Base-by-base conservation (phyloP, 2,797 vertebrate genomes). In the Neoniphon sammara region DNA sequence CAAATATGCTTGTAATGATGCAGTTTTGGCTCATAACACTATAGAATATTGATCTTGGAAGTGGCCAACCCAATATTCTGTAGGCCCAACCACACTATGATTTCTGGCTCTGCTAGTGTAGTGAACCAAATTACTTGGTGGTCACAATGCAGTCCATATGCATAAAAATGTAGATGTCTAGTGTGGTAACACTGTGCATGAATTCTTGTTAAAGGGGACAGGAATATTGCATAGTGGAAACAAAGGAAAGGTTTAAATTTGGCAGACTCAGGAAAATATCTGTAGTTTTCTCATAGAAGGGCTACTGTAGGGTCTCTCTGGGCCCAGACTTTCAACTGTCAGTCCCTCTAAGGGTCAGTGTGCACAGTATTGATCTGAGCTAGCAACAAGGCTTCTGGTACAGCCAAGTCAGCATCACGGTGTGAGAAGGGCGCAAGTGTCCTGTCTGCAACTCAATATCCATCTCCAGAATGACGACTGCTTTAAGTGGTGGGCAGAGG, bases 401-500 rank as follows among this genome's bases (percentile, higher is more conserved):
- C 34, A 7, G 65, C 39, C 23, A 18, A 46, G 65, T 67, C 53
- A 67, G 65, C 65, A 57, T 46, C 25, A 5, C 14, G 12, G 7
- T 7, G 30, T 44, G 17, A 53, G 54, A 66, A 27, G 17, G 5
- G 49, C 20, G n/a, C 49, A 17, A 60, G 47, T 36, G 44, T 30
- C 30, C 53, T 18, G 27, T 34, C 39, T 39, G 17, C 39, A 36
- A 39, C 27, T 66, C 67, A 12, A 17, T 21, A 65, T 23, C 49
- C 49, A 27, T 60, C 50, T 25, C 7, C 11, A 52, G 20, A 52
- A 42, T 23, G 53, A 23, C 52, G 31, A 9, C 6, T 21, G 23
- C 15, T 27, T 36, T 54, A 14, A 27, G 25, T 18, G 27, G 54
- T 31, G 31, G 27, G 27, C 27, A 18, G 54, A 8, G 27, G 58